These are phyloP conservation scores for Enteromius trimaculatus DNA, from an alignment of 2,797 vertebrate species.

Conservation along the genomic window DNA sequence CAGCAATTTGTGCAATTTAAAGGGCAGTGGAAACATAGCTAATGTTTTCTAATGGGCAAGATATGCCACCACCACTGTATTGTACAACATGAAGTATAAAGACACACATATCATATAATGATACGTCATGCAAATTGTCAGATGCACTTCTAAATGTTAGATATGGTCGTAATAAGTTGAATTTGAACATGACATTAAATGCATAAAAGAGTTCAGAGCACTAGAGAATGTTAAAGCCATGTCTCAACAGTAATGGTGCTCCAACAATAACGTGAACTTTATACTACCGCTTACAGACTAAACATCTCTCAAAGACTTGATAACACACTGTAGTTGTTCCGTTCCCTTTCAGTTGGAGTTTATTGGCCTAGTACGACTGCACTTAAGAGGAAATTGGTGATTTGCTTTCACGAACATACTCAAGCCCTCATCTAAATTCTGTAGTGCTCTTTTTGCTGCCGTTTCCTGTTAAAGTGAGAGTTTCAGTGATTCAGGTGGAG, in stretches of 20 bases:
- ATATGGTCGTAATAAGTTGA: neutral
- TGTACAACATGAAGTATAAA: neutral
- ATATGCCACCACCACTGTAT: neutral
- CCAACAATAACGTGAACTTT: slow-evolving; percentile 1
- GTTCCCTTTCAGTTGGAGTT: neutral
- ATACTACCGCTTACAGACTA: neutral
- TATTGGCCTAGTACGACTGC: neutral
- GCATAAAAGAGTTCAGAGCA: neutral
- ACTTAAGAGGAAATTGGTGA: slow-evolving; percentile 14
- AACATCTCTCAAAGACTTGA: neutral
- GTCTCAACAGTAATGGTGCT: neutral
- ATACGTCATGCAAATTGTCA: neutral
- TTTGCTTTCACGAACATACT: slow-evolving; percentile 2
- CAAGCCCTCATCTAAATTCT: slow-evolving; percentile 29
- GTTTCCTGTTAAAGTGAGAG: slow-evolving; percentile 12
- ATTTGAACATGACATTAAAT: neutral
- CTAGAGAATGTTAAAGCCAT: slow-evolving; percentile 6
- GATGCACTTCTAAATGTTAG: neutral
- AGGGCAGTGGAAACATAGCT: no score
- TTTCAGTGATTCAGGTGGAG: slow-evolving; percentile 15
- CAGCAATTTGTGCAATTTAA: no score
- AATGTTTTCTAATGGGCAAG: neutral
- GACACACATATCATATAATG: neutral
- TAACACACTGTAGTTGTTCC: neutral
- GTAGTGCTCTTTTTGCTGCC: slow-evolving; percentile 34